phyloP scores from a whole-genome alignment of 2,113 vertebrate species.

The Bos taurus region DNA sequence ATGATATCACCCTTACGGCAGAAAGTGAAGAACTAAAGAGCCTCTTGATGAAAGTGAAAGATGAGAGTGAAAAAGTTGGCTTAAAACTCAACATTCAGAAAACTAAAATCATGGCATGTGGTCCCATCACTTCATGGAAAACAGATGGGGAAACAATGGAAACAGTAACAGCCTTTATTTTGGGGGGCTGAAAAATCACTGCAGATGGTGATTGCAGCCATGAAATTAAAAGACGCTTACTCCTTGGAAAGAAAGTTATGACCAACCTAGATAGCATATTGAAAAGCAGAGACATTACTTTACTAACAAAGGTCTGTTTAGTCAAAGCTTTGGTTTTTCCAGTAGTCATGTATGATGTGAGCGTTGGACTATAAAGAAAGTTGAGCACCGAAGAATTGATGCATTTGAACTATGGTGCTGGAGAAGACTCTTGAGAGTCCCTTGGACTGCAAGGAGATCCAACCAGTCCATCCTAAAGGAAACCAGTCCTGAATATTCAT shows the following conservation, averaged over 20 bases:
- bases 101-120: background rate
- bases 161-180: background rate
- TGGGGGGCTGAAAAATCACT: background rate
- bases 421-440: background rate
- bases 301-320: background rate
- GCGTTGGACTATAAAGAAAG: background rate
- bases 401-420: background rate
- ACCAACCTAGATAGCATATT: background rate
- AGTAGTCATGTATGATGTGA: background rate
- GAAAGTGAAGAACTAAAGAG: background rate
- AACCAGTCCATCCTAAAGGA: background rate
- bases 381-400: rapidly evolving
- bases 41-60: background rate
- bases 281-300: background rate
- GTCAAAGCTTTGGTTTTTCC: background rate
- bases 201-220: background rate
- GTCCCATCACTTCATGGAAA: background rate
- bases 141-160: background rate
- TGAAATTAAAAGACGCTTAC: background rate
- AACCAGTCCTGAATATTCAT: background rate
- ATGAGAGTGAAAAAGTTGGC: background rate
- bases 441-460: background rate
- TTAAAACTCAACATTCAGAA: background rate
- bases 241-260: background rate
- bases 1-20: background rate